phyloP scores from a whole-genome alignment of 2,888 invertebrate species.

The Nasonia oneida region DNA sequence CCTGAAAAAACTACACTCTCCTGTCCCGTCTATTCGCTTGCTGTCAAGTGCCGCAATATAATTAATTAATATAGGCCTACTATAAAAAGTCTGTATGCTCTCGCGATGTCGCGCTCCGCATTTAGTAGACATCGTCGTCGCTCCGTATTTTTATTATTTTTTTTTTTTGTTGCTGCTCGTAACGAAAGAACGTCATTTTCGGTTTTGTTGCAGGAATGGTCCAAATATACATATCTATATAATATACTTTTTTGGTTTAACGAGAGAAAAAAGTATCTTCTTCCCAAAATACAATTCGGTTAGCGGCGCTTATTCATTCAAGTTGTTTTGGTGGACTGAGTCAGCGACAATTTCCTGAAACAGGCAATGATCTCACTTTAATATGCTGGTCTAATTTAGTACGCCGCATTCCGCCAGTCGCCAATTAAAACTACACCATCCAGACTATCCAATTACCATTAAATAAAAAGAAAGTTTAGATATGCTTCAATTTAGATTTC shows the following conservation, averaged over 20 bases:
- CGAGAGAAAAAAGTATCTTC: slow-evolving; percentile 79
- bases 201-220: slow-evolving; percentile 78
- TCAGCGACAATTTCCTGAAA: slow-evolving; percentile 77
- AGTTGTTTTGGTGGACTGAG: slow-evolving; percentile 76
- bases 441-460: neutral
- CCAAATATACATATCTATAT: slow-evolving; percentile 79
- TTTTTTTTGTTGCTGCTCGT: slow-evolving; percentile 72
- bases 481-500: neutral
- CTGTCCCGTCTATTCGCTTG: slow-evolving; percentile 65
- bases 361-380: slow-evolving; percentile 50
- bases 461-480: neutral
- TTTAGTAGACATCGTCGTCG: slow-evolving; percentile 70
- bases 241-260: slow-evolving; percentile 79
- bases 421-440: slow-evolving; percentile 19
- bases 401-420: neutral
- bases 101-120: slow-evolving; percentile 70
- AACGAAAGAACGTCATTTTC: slow-evolving; percentile 78
- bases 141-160: slow-evolving; percentile 60
- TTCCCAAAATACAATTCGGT: slow-evolving; percentile 78
- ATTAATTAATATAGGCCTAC: slow-evolving; percentile 73
- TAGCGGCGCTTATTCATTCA: slow-evolving; percentile 77
- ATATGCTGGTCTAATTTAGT: slow-evolving; percentile 19
- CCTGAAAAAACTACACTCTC: slow-evolving; percentile 62
- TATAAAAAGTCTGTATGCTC: slow-evolving; percentile 72
- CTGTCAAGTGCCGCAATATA: slow-evolving; percentile 66